Evolutionary conservation across 1,140 invertebrate genomes (phyloP).

Genomic region (Ditylenchus dipsaci): DNA sequence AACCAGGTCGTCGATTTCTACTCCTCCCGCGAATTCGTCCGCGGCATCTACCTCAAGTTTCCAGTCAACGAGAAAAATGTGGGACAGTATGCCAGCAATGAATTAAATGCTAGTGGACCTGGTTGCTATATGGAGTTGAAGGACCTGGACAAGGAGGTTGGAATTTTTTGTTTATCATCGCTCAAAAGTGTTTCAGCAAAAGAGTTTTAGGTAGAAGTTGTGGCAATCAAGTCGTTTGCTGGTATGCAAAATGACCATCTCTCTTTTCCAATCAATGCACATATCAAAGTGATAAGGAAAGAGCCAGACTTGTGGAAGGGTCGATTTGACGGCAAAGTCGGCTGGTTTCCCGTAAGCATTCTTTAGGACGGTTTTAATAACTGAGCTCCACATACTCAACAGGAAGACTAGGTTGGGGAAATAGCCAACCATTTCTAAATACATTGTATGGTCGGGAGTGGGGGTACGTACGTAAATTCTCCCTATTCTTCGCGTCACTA

Average conservation of each 20-base stretch:
- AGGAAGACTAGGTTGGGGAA: no score
- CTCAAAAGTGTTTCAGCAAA: background rate
- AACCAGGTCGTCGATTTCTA: slow-evolving; percentile 57
- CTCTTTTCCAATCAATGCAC: slow-evolving; percentile 45
- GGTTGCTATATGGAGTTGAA: slow-evolving; percentile 56
- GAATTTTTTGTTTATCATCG: background rate
- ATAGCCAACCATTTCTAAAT: no score
- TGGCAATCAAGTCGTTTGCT: slow-evolving; percentile 43
- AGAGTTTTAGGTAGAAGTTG: slow-evolving; percentile 37
- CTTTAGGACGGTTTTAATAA: no score
- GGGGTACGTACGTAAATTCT: no score
- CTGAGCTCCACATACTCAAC: no score
- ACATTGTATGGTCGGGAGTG: no score
- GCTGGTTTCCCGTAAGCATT: slow-evolving; percentile 51
- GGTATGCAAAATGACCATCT: slow-evolving; percentile 39
- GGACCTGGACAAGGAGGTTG: slow-evolving; percentile 51
- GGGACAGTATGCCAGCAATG: slow-evolving; percentile 31
- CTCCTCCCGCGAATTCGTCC: slow-evolving; percentile 44
- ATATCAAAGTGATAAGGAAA: slow-evolving; percentile 46
- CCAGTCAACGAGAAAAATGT: slow-evolving; percentile 53
- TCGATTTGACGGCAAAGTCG: slow-evolving; percentile 34
- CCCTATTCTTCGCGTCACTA: no score
- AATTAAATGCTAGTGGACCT: slow-evolving; percentile 9
- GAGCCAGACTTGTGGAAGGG: slow-evolving; percentile 53
- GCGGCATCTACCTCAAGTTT: slow-evolving; percentile 51